phyloP scores from a whole-genome alignment of 2,888 invertebrate genomes.

The Cabera pusaria region DNA sequence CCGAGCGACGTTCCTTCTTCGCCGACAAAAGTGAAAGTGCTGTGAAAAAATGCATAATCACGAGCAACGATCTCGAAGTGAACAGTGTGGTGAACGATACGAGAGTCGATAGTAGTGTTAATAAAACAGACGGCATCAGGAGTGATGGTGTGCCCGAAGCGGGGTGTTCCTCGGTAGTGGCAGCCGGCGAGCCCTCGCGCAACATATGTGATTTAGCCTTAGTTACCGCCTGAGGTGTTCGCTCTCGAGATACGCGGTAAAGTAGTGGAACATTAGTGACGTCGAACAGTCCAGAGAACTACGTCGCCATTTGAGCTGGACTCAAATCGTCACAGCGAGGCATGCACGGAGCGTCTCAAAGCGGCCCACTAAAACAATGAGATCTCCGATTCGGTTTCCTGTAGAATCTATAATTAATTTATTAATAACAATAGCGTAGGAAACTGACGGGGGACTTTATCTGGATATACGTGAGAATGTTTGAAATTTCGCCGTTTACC shows the following conservation, averaged over 20 bases:
- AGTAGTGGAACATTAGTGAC: constrained; percentile 58
- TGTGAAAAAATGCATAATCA: constrained; percentile 67
- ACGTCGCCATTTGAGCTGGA: constrained; percentile 80
- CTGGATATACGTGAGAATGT: constrained; percentile 47
- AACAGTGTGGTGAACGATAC: constrained; percentile 72
- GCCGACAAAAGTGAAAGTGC: constrained; percentile 79
- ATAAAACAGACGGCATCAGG: constrained; percentile 58
- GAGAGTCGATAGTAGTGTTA: constrained; percentile 60
- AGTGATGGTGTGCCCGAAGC: constrained; percentile 67
- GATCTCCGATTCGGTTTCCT: constrained; percentile 83
- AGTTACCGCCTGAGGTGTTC: constrained; percentile 76
- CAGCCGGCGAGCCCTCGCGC: constrained; percentile 60
- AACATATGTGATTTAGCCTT: constrained; percentile 82
- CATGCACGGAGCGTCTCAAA: constrained; percentile 72
- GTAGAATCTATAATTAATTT: constrained; percentile 81
- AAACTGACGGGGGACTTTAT: constrained; percentile 76
- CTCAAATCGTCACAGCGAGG: constrained; percentile 78
- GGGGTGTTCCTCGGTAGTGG: constrained; percentile 59
- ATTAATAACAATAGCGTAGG: constrained; percentile 80
- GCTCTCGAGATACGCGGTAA: constrained; percentile 57
- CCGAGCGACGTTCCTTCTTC: constrained; percentile 74
- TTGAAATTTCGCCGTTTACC: constrained; percentile 60
- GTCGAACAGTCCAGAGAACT: constrained; percentile 59
- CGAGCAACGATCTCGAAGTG: constrained; percentile 64
- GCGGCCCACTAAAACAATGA: constrained; percentile 66